A percentile compares a stretch with the other conserved stretches of the same genome.
phyloP scores from a whole-genome alignment of 1,140 invertebrate species.

The Spodoptera litura region DNA sequence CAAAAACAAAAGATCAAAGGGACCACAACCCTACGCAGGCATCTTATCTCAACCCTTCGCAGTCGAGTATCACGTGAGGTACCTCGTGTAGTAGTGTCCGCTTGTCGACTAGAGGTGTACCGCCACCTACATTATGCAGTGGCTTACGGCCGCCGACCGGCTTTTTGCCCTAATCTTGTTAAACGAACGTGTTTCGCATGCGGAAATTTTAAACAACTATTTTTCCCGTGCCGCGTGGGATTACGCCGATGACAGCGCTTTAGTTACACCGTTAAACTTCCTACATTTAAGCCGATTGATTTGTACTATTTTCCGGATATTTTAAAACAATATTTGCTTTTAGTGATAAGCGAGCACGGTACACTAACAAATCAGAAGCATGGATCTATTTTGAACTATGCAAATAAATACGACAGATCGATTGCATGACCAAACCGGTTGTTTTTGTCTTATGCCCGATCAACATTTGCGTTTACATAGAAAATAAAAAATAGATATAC shows the following conservation, averaged over 20 bases:
- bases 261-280: constrained; percentile 1
- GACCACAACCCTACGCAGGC: constrained; percentile 2
- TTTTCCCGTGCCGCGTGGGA: constrained; percentile 38
- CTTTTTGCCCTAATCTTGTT: constrained; percentile 59
- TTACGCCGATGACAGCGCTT: constrained; percentile 38
- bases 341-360: not conserved
- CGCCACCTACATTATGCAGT: constrained; percentile 56
- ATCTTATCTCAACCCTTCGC: not conserved
- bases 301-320: constrained; percentile 11
- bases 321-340: not conserved
- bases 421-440: constrained; percentile 8
- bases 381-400: not conserved
- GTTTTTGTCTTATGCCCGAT: constrained; percentile 5
- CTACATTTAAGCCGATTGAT: constrained; percentile 29
- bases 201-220: constrained; percentile 50
- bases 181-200: constrained; percentile 55
- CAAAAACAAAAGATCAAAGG: constrained; percentile 11
- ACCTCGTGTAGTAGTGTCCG: constrained; percentile 9
- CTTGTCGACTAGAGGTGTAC: constrained; percentile 37
- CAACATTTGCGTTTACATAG: constrained; percentile 23
- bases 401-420: constrained; percentile 7
- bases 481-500: constrained; percentile 24
- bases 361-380: not conserved
- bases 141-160: constrained; percentile 50
- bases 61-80: constrained; percentile 38